These are phyloP conservation scores for Eptesicus fuscus DNA, from an alignment of 2,113 vertebrate species.

Conservation along the genomic window DNA sequence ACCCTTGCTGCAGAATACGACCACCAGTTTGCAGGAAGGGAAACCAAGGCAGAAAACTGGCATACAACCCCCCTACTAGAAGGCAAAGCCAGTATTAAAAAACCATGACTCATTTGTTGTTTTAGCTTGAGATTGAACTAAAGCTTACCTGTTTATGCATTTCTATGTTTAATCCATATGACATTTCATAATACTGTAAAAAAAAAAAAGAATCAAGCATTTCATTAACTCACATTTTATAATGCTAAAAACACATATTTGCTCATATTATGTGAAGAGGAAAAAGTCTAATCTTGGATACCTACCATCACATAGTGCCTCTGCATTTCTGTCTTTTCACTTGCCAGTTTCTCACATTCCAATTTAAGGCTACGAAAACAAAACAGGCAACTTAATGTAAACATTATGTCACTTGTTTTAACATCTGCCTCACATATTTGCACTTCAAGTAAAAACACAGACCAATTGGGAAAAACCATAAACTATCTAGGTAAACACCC, in stretches of 20 bases:
- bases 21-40: neutral
- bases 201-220: slow-evolving; percentile 66
- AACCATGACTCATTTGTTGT: neutral
- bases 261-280: slow-evolving; percentile 11
- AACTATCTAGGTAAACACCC: slow-evolving; percentile 56
- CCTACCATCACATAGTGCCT: slow-evolving; percentile 98
- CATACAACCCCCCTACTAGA: neutral
- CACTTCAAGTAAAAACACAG: slow-evolving; percentile 74
- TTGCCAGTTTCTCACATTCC: slow-evolving; percentile 98
- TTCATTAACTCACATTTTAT: neutral
- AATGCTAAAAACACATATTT: neutral
- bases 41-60: neutral
- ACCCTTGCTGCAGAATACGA: neutral
- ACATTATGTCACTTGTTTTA: slow-evolving; percentile 74
- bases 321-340: slow-evolving; percentile 99
- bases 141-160: slow-evolving; percentile 92
- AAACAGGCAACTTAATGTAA: slow-evolving; percentile 80
- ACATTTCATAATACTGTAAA: slow-evolving; percentile 91
- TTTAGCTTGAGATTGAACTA: slow-evolving; percentile 59
- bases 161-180: slow-evolving; percentile 92
- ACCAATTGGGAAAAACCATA: slow-evolving; percentile 49
- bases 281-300: slow-evolving; percentile 45
- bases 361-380: slow-evolving; percentile 91
- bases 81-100: neutral
- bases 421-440: slow-evolving; percentile 75